These are phyloP conservation scores for Anabacerthia variegaticeps DNA, from an alignment of 2,797 vertebrate genomes.

Conservation along the genomic window DNA sequence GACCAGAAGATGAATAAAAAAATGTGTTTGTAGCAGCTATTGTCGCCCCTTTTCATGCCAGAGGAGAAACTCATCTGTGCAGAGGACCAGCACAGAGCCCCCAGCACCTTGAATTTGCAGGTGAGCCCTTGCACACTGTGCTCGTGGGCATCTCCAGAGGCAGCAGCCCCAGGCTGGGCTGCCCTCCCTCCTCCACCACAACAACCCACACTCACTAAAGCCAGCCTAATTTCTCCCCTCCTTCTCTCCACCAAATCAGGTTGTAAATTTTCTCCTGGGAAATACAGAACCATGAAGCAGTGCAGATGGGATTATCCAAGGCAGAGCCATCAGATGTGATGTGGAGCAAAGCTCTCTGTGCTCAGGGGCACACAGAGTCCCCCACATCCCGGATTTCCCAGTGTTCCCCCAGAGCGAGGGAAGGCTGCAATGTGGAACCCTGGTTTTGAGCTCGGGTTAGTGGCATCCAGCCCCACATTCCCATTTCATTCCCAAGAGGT, in stretches of 20 bases:
- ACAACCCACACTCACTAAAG: not conserved
- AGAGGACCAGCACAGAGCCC: not conserved
- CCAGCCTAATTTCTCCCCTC: not conserved
- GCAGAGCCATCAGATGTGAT: not conserved
- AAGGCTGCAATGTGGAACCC: not conserved
- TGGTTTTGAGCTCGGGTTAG: no score
- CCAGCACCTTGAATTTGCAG: not conserved
- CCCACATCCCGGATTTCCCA: fast-evolving
- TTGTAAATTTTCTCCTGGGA: not conserved
- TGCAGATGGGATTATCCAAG: fast-evolving
- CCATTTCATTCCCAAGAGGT: not conserved
- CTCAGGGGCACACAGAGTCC: fast-evolving
- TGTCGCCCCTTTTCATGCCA: not conserved
- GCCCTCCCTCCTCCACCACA: not conserved
- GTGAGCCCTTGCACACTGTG: fast-evolving
- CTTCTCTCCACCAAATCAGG: not conserved
- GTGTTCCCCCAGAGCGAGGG: not conserved
- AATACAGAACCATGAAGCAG: not conserved
- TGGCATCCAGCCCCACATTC: not conserved
- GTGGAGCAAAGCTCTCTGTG: not conserved
- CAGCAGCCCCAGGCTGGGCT: not conserved
- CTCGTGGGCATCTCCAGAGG: not conserved
- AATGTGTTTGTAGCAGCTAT: not conserved
- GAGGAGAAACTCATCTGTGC: not conserved
- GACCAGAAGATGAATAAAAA: conserved; percentile 12